These are phyloP conservation scores for Ectemnius lituratus DNA, from an alignment of 2,888 invertebrate species.

Conservation along the genomic window DNA sequence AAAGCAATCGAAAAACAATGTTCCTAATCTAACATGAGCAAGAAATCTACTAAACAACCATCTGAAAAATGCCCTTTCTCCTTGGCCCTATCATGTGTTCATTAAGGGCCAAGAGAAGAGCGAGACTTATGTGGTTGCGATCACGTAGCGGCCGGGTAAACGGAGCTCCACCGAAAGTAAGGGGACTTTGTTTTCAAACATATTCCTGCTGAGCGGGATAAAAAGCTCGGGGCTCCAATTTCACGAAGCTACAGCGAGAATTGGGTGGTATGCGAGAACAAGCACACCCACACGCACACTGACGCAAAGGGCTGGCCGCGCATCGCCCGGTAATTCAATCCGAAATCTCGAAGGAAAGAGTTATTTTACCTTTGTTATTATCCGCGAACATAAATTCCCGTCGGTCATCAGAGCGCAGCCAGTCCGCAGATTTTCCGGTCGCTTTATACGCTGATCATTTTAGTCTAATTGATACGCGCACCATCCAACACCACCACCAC, in stretches of 20 bases:
- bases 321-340: constrained; percentile 45
- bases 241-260: constrained; percentile 52
- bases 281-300: too few species aligned
- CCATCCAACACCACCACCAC: too few species aligned
- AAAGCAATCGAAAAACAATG: too few species aligned
- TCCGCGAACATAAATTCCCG: constrained; percentile 48
- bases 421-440: constrained; percentile 31
- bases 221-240: constrained; percentile 50
- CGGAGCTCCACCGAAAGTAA: neutral
- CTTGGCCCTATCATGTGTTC: neutral
- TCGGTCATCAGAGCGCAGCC: constrained; percentile 32
- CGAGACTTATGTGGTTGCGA: neutral
- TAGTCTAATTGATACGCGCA: too few species aligned
- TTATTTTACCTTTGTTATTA: constrained; percentile 48
- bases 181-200: constrained; percentile 49
- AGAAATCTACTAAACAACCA: too few species aligned
- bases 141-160: constrained; percentile 8
- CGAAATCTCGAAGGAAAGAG: constrained; percentile 56
- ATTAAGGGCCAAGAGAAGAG: constrained; percentile 1
- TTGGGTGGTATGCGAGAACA: constrained; percentile 17
- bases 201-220: constrained; percentile 34
- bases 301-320: too few species aligned
- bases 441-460: neutral
- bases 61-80: neutral
- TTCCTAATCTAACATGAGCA: too few species aligned